Percentiles rank a stretch among this genome's conserved stretches.
These are phyloP conservation scores for Nephotettix cincticeps DNA, from an alignment of 1,140 invertebrate species.

Conservation along the genomic window DNA sequence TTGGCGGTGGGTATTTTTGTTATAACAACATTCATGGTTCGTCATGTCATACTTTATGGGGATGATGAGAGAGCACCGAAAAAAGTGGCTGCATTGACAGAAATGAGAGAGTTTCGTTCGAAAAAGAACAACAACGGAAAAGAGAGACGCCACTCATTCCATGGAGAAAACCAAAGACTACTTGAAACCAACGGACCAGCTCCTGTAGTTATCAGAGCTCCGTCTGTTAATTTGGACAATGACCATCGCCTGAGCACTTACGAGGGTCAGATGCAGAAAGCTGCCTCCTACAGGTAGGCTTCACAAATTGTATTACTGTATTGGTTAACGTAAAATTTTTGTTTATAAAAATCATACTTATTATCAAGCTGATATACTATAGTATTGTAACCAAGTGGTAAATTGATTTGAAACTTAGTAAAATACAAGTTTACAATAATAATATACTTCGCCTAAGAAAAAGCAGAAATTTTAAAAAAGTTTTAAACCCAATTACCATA, in stretches of 20 bases:
- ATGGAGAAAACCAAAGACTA: conserved; percentile 18
- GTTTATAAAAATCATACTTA: no score
- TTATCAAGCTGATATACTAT: no score
- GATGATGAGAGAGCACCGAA: background rate
- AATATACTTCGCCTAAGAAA: no score
- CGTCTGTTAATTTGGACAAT: background rate
- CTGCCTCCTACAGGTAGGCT: conserved; percentile 1
- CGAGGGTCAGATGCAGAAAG: conserved; percentile 18
- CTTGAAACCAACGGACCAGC: background rate
- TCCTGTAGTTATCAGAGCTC: background rate
- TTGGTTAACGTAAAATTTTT: no score
- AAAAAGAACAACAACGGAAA: background rate
- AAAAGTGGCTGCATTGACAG: background rate
- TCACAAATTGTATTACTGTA: no score
- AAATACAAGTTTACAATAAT: no score
- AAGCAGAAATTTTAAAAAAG: no score
- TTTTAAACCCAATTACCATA: no score
- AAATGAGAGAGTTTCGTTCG: background rate
- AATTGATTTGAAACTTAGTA: no score
- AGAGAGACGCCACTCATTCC: conserved; percentile 3
- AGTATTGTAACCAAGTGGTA: no score
- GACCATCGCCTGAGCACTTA: conserved; percentile 15
- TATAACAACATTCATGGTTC: background rate
- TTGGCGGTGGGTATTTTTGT: background rate
- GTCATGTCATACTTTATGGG: background rate